A percentile compares a stretch with the other conserved stretches of the same genome.
These are phyloP conservation scores for Rhyacophila evoluta DNA, from an alignment of 2,888 invertebrate species.

Conservation along the genomic window DNA sequence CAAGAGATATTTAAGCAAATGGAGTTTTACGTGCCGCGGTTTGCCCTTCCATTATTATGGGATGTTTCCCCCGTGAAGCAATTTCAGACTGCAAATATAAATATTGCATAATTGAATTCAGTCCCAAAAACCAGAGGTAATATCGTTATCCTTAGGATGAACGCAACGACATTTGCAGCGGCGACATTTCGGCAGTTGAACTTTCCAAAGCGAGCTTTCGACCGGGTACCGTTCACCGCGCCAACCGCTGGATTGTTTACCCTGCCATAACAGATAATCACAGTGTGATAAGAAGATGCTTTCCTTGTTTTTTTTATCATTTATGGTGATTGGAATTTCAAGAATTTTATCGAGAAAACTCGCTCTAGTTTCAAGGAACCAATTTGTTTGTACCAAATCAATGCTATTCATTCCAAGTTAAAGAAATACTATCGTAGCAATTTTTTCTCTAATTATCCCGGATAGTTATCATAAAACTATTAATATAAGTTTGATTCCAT, in stretches of 20 bases:
- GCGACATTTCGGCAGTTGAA: constrained; percentile 8
- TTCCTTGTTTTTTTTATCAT: too few relatives aligned
- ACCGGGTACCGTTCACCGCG: background rate
- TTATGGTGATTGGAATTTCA: too few relatives aligned
- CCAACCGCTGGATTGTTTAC: background rate
- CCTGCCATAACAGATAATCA: background rate
- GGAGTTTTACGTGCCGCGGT: background rate
- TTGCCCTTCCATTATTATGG: background rate
- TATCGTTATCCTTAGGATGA: constrained; percentile 2
- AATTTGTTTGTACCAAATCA: too few relatives aligned
- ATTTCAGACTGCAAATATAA: constrained; percentile 21
- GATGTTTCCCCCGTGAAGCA: background rate
- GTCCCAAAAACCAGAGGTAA: background rate
- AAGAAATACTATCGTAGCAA: too few relatives aligned
- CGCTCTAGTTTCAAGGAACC: too few relatives aligned
- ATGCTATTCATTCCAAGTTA: too few relatives aligned
- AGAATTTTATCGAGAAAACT: too few relatives aligned
- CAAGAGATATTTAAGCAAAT: background rate
- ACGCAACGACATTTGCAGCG: constrained; percentile 3
- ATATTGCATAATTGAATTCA: constrained; percentile 18
- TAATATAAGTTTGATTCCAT: too few relatives aligned
- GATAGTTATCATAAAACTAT: too few relatives aligned
- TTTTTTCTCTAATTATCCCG: too few relatives aligned
- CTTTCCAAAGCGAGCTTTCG: constrained; percentile 8
- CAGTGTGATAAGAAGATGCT: background rate